These are phyloP conservation scores for Bombus affinis DNA, from an alignment of 1,140 invertebrate genomes.

Conservation along the genomic window DNA sequence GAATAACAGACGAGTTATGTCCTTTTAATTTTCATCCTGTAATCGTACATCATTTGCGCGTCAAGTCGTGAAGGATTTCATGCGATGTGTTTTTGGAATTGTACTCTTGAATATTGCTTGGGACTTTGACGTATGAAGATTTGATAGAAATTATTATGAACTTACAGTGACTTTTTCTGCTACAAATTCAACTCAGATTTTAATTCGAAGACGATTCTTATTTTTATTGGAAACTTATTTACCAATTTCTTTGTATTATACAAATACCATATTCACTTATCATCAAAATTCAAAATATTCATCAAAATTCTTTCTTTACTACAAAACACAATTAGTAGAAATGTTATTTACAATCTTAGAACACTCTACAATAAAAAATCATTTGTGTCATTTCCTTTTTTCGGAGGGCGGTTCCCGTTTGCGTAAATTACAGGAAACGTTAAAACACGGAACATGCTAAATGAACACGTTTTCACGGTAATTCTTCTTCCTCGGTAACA, in stretches of 20 bases:
- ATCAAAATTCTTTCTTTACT: neutral
- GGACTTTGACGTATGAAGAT: neutral
- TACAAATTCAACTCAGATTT: neutral
- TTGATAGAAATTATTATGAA: neutral
- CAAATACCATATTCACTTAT: too few relatives aligned
- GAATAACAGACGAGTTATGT: conserved; percentile 22
- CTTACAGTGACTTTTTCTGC: neutral
- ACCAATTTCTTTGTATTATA: too few relatives aligned
- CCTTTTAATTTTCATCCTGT: neutral
- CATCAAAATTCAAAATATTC: too few relatives aligned
- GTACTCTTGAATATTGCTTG: neutral
- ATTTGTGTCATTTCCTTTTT: neutral
- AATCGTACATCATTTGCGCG: neutral
- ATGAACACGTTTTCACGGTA: conserved; percentile 40
- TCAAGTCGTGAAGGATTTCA: too few relatives aligned
- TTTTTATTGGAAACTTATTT: too few relatives aligned
- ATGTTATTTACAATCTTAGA: neutral
- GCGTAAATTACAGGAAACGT: neutral
- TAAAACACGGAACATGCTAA: neutral
- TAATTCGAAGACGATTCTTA: too few relatives aligned
- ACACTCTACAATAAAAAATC: neutral
- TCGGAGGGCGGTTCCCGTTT: neutral
- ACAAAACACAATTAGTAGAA: too few relatives aligned
- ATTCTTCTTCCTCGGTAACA: conserved; percentile 47
- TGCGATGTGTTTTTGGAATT: too few relatives aligned